phyloP scores from a whole-genome alignment of 2,797 vertebrate genomes.

The Peromyscus attwateri region DNA sequence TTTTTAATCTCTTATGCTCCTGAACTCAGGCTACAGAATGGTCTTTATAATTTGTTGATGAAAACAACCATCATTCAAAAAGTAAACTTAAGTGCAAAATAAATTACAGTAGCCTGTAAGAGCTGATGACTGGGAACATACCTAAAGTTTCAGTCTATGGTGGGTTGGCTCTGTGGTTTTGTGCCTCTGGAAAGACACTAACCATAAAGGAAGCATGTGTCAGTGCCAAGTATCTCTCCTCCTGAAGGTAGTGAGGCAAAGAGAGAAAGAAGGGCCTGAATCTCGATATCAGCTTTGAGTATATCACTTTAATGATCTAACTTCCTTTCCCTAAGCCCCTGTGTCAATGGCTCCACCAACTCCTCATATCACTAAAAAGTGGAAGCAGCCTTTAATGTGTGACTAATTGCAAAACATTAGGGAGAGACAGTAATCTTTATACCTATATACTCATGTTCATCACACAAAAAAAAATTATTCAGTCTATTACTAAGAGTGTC shows the following conservation, averaged over 20 bases:
- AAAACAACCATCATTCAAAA: neutral
- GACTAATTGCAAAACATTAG: neutral
- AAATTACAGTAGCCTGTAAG: neutral
- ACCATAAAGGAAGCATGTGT: too few relatives aligned
- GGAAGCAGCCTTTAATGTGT: neutral
- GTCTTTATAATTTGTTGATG: neutral
- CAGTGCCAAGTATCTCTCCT: neutral
- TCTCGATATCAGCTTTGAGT: neutral
- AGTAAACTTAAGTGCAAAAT: neutral
- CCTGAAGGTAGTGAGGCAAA: neutral
- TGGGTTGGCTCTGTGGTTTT: neutral
- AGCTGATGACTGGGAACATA: neutral
- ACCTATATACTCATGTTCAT: neutral
- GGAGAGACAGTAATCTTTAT: neutral
- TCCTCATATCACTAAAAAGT: too few relatives aligned
- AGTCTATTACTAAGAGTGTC: neutral
- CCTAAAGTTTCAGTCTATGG: neutral
- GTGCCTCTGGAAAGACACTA: neutral
- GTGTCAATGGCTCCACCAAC: neutral
- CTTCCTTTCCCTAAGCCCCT: neutral
- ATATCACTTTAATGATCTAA: neutral
- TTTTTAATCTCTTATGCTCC: neutral
- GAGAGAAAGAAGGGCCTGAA: neutral
- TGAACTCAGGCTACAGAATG: neutral
- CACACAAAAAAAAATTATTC: neutral